A percentile compares a stretch with the other conserved stretches of the same genome.
Conservation (phyloP, 2,888 invertebrate species). For the Aproaerema taeniolella region DNA sequence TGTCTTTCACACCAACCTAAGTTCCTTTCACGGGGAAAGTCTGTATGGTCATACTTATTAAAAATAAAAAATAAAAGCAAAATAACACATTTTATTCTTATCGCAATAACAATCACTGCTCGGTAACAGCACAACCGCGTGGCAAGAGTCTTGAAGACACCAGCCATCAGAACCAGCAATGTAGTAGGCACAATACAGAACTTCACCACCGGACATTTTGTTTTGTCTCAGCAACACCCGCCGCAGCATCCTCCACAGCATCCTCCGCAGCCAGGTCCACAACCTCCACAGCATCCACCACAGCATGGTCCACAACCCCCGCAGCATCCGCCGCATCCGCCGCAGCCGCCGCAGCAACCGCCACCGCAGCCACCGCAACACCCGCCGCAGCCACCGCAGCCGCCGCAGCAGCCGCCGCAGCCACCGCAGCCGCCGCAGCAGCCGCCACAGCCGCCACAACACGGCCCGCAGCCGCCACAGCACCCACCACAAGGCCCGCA, state of each 20-base stretch:
- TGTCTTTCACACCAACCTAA: no score
- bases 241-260: slow-evolving; percentile 8
- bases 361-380: no score
- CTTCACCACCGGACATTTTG: not conserved
- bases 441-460: slow-evolving; percentile 45
- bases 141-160: not conserved
- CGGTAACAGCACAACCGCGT: slow-evolving; percentile 3
- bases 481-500: slow-evolving; percentile 20
- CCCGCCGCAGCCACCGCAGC: slow-evolving; percentile 17
- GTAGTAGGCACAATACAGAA: not conserved
- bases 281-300: no score
- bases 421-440: slow-evolving; percentile 56
- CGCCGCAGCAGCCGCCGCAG: slow-evolving; percentile 35
- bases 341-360: slow-evolving; percentile 12
- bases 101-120: slow-evolving; percentile 3
- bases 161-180: not conserved
- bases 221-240: slow-evolving; percentile 15
- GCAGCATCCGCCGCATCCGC: slow-evolving; percentile 43
- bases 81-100: slow-evolving; percentile 9
- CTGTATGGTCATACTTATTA: no score
- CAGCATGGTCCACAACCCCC: slow-evolving; percentile 26
- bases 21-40: no score
- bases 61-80: not conserved
- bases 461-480: slow-evolving; percentile 5
- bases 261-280: slow-evolving; percentile 12